Evolutionary conservation across 1,140 invertebrate species (phyloP).

Genomic region (Musca vetustissima): DNA sequence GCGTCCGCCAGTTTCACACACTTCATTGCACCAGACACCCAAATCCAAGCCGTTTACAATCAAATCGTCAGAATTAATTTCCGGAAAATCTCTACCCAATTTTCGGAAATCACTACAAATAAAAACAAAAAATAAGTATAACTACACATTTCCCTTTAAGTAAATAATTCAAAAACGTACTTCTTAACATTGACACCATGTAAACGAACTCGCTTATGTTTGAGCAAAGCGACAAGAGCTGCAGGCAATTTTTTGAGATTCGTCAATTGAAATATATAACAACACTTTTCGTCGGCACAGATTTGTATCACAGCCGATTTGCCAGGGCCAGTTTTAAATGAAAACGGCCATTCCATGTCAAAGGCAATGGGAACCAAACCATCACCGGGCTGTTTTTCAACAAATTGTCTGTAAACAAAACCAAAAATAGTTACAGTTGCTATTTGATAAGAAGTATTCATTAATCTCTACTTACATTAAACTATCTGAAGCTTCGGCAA

Average conservation of each 20-base stretch:
- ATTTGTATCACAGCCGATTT: constrained; percentile 66
- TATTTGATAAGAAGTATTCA: background rate
- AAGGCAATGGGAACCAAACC: constrained; percentile 61
- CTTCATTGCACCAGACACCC: constrained; percentile 60
- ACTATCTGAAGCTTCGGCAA: constrained; percentile 59
- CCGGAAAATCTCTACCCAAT: constrained; percentile 63
- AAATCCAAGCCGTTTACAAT: constrained; percentile 64
- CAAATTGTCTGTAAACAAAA: constrained; percentile 58
- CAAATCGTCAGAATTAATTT: constrained; percentile 60
- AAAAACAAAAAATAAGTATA: background rate
- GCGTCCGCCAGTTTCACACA: constrained; percentile 58
- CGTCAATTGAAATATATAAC: constrained; percentile 63
- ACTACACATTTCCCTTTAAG: too few species aligned
- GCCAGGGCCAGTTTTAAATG: constrained; percentile 62
- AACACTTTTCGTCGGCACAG: constrained; percentile 58
- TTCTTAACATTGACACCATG: constrained; percentile 68
- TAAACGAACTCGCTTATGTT: constrained; percentile 62
- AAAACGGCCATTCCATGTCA: constrained; percentile 68
- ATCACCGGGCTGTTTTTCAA: constrained; percentile 49
- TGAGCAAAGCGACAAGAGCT: constrained; percentile 59
- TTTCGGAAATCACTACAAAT: constrained; percentile 65
- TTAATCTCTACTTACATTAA: constrained; percentile 57
- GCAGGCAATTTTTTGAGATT: constrained; percentile 61
- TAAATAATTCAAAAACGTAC: constrained; percentile 50
- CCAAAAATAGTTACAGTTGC: too few species aligned